Evolutionary conservation across 2,888 invertebrate species (phyloP), one percentile per base, ranked within the genome.

Genomic region (Tiliacea aurago): DNA sequence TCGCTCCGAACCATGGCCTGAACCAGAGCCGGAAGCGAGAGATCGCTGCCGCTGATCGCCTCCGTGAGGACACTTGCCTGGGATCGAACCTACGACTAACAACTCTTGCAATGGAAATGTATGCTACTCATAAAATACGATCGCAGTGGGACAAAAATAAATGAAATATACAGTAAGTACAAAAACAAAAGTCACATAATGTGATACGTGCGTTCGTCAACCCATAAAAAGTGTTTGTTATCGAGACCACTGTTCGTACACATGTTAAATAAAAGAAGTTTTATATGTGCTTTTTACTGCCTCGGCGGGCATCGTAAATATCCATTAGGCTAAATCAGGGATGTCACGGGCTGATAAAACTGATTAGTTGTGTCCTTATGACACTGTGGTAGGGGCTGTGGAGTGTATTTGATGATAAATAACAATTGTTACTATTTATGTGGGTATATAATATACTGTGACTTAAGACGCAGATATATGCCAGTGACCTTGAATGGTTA

Each of bases 201-300:
- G 78, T 70, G 73, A 78, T 84, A 70, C 74, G 76, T 76, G 70
- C 41, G 59, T 67, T 80, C 77, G 64, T 78, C 76, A 70, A 59
- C 62, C 59, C 80, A 75, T 87, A 87, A 85, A 86, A 80, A 47
- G 41, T 80, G 80, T 86, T 84, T 84, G 80, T 78, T 81, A 66
- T 81, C 74, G 65, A 64, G 37, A 66, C 76, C 68, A 56, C 76
- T 47, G 78, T 62, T 73, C 64, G 37, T 70, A 84, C 79, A 73
- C 78, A 71, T 85, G 87, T 80, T 85, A 74, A 78, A 87, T 84
- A 84, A 86, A 86, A 78, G 68, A 78, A 85, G 82, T 85, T 85
- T 86, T 87, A 80, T 84, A 84, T 70, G 67, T 43, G 55, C 49
- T 65, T 84, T 87, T 86, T 86, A 86, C 78, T 86, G 78, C 79